Percentiles rank a stretch among this genome's conserved stretches.
phyloP scores from a whole-genome alignment of 2,113 vertebrate species.

The Apeltes quadracus region DNA sequence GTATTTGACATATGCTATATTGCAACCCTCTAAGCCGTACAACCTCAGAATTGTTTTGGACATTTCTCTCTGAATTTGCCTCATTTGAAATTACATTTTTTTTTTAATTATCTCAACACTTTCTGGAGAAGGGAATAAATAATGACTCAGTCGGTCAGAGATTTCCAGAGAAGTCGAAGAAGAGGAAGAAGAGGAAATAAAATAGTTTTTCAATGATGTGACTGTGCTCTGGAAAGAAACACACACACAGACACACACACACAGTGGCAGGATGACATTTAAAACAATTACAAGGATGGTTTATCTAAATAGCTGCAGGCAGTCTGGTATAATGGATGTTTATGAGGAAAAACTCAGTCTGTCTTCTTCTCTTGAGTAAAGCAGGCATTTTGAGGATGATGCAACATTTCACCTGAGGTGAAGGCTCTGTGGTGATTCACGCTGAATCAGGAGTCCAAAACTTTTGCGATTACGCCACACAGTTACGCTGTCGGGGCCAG shows the following conservation, averaged over 20 bases:
- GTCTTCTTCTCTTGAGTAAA: not conserved
- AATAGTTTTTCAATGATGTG: slow-evolving; percentile 63
- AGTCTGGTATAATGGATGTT: not conserved
- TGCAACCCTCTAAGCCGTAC: slow-evolving; percentile 6
- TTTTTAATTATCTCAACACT: too few species aligned
- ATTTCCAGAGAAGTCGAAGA: slow-evolving; percentile 42
- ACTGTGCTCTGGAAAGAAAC: slow-evolving; percentile 19
- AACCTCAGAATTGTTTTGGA: slow-evolving; percentile 19
- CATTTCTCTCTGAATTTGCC: slow-evolving; percentile 25
- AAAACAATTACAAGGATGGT: not conserved
- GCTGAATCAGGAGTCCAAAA: slow-evolving; percentile 19
- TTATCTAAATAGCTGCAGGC: not conserved
- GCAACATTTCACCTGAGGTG: slow-evolving; percentile 41
- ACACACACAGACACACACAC: not conserved
- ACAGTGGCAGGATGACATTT: not conserved
- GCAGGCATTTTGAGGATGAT: slow-evolving; percentile 32
- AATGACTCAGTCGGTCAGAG: not conserved
- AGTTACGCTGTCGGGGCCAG: not conserved
- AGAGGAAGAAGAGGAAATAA: slow-evolving; percentile 50
- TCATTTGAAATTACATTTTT: slow-evolving; percentile 45
- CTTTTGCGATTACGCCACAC: slow-evolving; percentile 44
- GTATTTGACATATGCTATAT: slow-evolving; percentile 26
- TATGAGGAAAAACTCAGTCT: not conserved
- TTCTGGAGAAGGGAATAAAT: not conserved
- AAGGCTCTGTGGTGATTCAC: slow-evolving; percentile 50